These are phyloP conservation scores for Pollachius pollachius DNA, from an alignment of 2,113 vertebrate species.

Conservation along the genomic window DNA sequence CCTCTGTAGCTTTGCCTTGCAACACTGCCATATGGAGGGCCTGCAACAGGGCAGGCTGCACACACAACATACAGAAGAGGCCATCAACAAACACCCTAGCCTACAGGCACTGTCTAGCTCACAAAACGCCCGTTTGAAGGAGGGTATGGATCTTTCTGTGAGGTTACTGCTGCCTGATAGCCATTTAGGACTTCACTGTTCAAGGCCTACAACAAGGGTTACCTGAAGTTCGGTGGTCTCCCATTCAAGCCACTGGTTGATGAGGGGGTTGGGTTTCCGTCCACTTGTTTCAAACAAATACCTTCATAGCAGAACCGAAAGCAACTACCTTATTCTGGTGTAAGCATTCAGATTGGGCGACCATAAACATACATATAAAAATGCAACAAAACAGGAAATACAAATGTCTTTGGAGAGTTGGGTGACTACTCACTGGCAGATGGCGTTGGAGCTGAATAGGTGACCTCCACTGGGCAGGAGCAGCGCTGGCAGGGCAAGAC, in stretches of 20 bases:
- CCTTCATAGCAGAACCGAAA: conserved; percentile 52
- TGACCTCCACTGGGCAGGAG: conserved; percentile 71
- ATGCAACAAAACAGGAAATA: too few relatives aligned
- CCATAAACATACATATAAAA: background rate
- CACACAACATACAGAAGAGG: conserved; percentile 18
- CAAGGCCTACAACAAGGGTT: background rate
- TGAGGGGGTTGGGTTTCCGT: conserved; percentile 72
- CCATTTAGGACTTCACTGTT: background rate
- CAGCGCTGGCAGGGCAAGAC: conserved; percentile 74
- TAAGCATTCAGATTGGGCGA: background rate
- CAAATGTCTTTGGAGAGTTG: background rate
- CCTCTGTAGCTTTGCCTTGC: conserved; percentile 78
- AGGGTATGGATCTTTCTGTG: background rate
- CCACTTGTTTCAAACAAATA: conserved; percentile 83
- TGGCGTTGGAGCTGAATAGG: conserved; percentile 84
- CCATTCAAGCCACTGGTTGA: conserved; percentile 90
- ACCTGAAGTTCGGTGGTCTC: conserved; percentile 88
- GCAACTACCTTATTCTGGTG: background rate
- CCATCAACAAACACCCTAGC: background rate
- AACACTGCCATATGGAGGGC: conserved; percentile 78
- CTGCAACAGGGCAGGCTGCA: conserved; percentile 75
- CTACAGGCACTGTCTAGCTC: too few relatives aligned
- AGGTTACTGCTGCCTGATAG: too few relatives aligned
- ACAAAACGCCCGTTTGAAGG: too few relatives aligned
- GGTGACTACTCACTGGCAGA: conserved; percentile 80